Base-by-base conservation (phyloP, 2,797 vertebrate genomes). In the Crax fasciolata region DNA sequence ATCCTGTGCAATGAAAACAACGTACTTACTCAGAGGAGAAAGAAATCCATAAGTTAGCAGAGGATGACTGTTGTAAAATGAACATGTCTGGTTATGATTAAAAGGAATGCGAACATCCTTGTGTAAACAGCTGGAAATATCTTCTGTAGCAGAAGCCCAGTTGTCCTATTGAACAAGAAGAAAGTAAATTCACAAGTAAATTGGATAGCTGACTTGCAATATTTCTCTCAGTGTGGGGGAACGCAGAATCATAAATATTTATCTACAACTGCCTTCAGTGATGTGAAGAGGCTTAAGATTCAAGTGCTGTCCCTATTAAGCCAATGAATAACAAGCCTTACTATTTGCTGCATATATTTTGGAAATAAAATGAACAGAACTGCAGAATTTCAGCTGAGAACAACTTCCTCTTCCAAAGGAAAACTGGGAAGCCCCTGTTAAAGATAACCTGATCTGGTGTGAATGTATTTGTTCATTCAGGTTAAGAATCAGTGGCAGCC, bases 1-100 rank as follows among this genome's bases (percentile, higher is more conserved):
- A 43, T 8, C 6, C 16, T 73, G 17, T 66, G 27, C 15, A 27
- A 46, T 17, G 32, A 90, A 54, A n/a, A 48, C 27, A 52, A 94
- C 12, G 9, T 13, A 95, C 98, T 16, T 97, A 99, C 99, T 97
- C 51, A 98, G 98, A 21, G 99, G 98, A 48, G 97, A 98, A 38
- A 99, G 98, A 97, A 99, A 99, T 18, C 97, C 98, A 0, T 95
- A 95, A 6, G 97, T 98, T 63, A 99, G 54, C 30, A 54, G 97
- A 35, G 51, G 62, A 7, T 97, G 94, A 12, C 14, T 55, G 55
- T 68, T 85, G 86, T 99, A 99, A 80, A 98, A 97, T 18, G 97
- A 97, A 97, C 99, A 99, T 2, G 94, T 98, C 13, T 98, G 98
- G 86, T 97, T 98, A 30, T 96, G 87, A 32, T 93, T 93, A 2